phyloP scores from a whole-genome alignment of 2,888 invertebrate species.

The Ischnura elegans region DNA sequence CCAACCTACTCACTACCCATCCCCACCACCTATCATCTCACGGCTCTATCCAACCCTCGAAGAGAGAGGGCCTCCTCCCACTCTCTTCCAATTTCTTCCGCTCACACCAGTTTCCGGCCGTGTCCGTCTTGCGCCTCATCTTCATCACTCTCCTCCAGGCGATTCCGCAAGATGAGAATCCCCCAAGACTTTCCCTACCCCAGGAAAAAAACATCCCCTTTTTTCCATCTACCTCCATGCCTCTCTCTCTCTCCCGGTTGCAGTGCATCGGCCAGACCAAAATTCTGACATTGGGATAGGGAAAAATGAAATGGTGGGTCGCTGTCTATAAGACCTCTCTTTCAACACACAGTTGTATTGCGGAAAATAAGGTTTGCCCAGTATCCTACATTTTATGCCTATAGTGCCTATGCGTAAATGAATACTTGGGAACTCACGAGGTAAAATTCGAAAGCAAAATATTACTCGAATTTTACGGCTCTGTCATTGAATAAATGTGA shows the following conservation, averaged over 20 bases:
- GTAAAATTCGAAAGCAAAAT: no score
- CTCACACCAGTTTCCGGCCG: constrained; percentile 9
- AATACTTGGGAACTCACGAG: no score
- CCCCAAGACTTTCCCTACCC: not conserved
- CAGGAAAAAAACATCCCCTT: not conserved
- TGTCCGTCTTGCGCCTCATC: constrained; percentile 24
- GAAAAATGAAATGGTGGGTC: no score
- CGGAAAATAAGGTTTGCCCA: no score
- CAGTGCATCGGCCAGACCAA: no score
- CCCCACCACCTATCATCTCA: not conserved
- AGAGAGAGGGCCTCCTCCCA: not conserved
- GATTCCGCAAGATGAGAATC: constrained; percentile 21
- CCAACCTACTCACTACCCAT: not conserved
- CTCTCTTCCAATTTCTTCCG: constrained; percentile 21
- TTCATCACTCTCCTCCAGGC: constrained; percentile 38
- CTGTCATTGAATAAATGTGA: no score
- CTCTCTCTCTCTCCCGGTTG: not conserved
- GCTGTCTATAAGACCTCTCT: no score
- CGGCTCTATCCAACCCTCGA: not conserved
- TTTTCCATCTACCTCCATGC: not conserved
- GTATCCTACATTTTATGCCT: no score
- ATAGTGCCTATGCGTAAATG: no score
- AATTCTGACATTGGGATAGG: no score
- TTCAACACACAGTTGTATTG: no score
- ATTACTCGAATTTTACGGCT: no score